Base-by-base conservation (phyloP, 2,888 invertebrate species). In the Scaptomyza caliginosa region DNA sequence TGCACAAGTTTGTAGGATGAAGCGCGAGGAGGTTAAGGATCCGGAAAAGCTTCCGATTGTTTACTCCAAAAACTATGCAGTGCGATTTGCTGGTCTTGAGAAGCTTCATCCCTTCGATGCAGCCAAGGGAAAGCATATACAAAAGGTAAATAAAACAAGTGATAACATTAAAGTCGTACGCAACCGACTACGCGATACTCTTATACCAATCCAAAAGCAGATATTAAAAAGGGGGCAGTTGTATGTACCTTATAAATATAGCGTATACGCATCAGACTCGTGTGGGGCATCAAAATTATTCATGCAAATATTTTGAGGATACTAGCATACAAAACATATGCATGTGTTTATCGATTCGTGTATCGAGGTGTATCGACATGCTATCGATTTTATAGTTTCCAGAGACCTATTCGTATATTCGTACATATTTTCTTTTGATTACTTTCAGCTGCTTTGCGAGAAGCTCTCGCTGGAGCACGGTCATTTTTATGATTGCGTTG, bases 51-150 rank as follows among this genome's bases (percentile, higher is more conserved):
- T 95, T 93, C 97, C 97, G 0, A 94, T 98, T 59, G 93, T 97
- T 2, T 97, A 96, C 89, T 93, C 94, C 67, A 92, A 93, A 13
- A 94, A 94, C 55, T 97, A 97, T 90, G 96, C 96, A 89, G 96
- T 98, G 28, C 93, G 93, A 26, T 96, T 97, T 90, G 92, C 93
- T 86, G 96, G 97, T 10, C 92, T 98, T 60, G 96, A 98, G 90
- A 96, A 94, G 89, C 92, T 96, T 10, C 97, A 98, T 92, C 94
- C 97, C 0, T 97, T 98, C 90, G 97, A 98, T 92, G 94, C 97
- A 0, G 94, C 94, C 71, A 98, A 98, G 92, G 97, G 97, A 95
- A 94, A 94, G 65, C 94, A 95, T 87, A 94, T 97, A 73, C 93
- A 94, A 78, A 92, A 94, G 92, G 95, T 95, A 45, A 64, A 45